These are phyloP conservation scores for Drosophila setifemur DNA, from an alignment of 1,140 invertebrate species.

Conservation along the genomic window DNA sequence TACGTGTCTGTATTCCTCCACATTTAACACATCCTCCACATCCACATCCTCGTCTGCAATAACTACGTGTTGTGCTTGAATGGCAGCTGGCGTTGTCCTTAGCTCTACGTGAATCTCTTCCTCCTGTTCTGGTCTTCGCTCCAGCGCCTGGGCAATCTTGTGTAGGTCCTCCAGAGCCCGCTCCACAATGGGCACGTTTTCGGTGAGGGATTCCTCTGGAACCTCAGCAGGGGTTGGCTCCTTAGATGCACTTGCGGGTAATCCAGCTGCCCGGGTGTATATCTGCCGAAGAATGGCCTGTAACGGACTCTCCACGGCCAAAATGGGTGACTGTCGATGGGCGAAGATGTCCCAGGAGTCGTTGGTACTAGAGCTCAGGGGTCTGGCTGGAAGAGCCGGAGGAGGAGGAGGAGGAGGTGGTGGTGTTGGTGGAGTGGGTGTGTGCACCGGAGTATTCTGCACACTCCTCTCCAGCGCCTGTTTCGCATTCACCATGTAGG, in stretches of 20 bases:
- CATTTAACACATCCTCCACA: too few species aligned
- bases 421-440: conserved; percentile 2
- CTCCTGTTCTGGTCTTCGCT: background rate
- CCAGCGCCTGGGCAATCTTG: conserved; percentile 52
- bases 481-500: conserved; percentile 79
- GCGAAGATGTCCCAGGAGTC: conserved; percentile 65
- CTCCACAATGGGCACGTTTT: conserved; percentile 77
- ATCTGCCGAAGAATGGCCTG: conserved; percentile 71
- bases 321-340: conserved; percentile 56
- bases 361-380: conserved; percentile 16
- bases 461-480: conserved; percentile 63
- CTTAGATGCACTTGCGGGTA: conserved; percentile 27
- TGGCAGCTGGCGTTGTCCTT: conserved; percentile 48
- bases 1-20: conserved; percentile 66
- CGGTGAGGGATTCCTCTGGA: conserved; percentile 11
- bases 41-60: conserved; percentile 46
- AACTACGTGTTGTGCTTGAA: conserved; percentile 55
- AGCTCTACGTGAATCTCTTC: conserved; percentile 45
- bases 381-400: background rate
- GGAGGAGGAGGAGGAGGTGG: background rate
- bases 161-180: conserved; percentile 68
- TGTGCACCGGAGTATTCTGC: conserved; percentile 20
- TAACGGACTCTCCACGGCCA: conserved; percentile 63
- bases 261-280: conserved; percentile 58
- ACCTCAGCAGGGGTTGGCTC: background rate